Evolutionary conservation across 2,797 vertebrate species (phyloP).

Genomic region (Mallotus villosus): DNA sequence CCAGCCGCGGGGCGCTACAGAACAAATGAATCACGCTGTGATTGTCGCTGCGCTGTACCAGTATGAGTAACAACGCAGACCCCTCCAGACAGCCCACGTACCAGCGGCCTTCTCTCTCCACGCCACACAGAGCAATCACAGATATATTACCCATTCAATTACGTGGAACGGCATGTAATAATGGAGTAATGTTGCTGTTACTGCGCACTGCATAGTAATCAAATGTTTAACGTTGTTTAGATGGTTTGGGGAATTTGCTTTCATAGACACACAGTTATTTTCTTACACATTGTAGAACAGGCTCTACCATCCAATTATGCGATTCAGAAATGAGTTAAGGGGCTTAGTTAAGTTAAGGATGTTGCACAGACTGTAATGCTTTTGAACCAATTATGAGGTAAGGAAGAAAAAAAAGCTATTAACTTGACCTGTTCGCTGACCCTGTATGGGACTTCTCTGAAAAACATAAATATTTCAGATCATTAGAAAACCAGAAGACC

Average conservation of each 20-base stretch:
- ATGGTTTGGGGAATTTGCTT: neutral
- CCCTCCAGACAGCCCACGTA: no score
- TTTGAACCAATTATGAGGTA: neutral
- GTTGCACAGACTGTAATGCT: neutral
- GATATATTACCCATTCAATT: neutral
- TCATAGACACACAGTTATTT: neutral
- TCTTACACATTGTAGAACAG: neutral
- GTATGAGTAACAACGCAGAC: neutral
- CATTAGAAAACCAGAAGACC: neutral
- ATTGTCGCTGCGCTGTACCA: neutral
- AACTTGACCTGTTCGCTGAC: neutral
- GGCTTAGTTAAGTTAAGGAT: neutral
- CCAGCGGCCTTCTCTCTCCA: neutral
- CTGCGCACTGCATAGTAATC: neutral
- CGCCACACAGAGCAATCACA: neutral
- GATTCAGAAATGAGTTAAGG: neutral
- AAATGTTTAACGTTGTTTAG: neutral
- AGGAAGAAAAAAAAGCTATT: neutral
- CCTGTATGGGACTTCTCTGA: neutral
- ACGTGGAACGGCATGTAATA: constrained; percentile 28
- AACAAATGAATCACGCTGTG: neutral
- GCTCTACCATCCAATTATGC: neutral
- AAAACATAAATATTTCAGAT: neutral
- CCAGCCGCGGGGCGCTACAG: neutral
- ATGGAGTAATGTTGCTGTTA: neutral